phyloP scores from a whole-genome alignment of 2,113 vertebrate genomes.

The Hucho hucho region DNA sequence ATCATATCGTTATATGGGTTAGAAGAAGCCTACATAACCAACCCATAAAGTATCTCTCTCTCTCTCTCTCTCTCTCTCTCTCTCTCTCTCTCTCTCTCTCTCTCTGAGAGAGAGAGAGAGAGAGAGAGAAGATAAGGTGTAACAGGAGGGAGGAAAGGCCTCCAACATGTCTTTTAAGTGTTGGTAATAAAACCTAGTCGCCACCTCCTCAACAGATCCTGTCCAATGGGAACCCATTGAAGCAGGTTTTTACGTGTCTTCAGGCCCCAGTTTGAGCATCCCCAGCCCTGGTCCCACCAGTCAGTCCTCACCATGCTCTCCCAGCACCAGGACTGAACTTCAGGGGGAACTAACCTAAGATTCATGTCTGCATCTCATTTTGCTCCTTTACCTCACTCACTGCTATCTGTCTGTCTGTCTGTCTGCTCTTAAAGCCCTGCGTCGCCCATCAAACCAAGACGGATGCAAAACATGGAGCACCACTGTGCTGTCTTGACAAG shows the following conservation, averaged over 20 bases:
- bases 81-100: too few relatives aligned
- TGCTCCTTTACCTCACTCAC: slow-evolving; percentile 32
- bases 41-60: too few relatives aligned
- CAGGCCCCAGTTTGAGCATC: slow-evolving; percentile 62
- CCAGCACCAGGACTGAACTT: slow-evolving; percentile 60
- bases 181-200: slow-evolving; percentile 67
- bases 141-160: slow-evolving; percentile 44
- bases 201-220: slow-evolving; percentile 59
- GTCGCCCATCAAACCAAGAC: background rate
- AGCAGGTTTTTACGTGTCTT: slow-evolving; percentile 63
- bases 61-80: too few relatives aligned
- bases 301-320: slow-evolving; percentile 63
- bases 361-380: slow-evolving; percentile 32
- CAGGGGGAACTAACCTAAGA: slow-evolving; percentile 26
- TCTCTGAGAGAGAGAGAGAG: background rate
- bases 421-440: slow-evolving; percentile 12
- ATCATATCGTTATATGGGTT: too few relatives aligned
- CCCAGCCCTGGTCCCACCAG: slow-evolving; percentile 18
- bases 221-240: slow-evolving; percentile 67
- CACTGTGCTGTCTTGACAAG: slow-evolving; percentile 2
- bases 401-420: background rate
- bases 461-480: slow-evolving; percentile 7
- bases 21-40: too few relatives aligned
- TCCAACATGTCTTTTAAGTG: slow-evolving; percentile 64
- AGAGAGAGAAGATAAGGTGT: slow-evolving; percentile 8